Evolutionary conservation across 2,888 invertebrate genomes (phyloP), one percentile per base, ranked within the genome.

Genomic region (Oxyteleia sp.): DNA sequence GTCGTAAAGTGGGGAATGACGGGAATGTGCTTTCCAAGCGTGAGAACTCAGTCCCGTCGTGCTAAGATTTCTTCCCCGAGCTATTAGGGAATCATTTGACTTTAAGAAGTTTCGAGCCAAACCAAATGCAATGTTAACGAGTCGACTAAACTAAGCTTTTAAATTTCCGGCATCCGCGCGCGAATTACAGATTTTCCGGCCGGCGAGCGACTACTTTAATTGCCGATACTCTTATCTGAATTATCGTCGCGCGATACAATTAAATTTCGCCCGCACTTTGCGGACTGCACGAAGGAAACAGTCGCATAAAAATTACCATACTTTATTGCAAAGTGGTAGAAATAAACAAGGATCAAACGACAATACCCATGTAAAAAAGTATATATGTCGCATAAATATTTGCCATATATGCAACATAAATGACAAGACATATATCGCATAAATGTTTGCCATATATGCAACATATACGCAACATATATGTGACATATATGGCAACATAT

Each of bases 51-150:
- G 86, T 87, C 82, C 38, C 87, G 84, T 80, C 82, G 87, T 87
- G 88, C 83, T 87, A 88, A 87, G 86, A 85, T 87, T 88, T 88
- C 88, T 90, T 92, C 91, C 90, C 90, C 89, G 84, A 89, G 85
- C 87, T 92, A 92, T 89, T 90, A 93, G 93, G 92, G 88, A 90
- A 92, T 84, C 92, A 93, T 88, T 91, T 89, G 87, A 85, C 68
- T 82, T 79, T 75, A 91, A 85, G 89, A 92, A 91, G 90, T 86
- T 89, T 84, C 85, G 10, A 84, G 61, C 63, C 53, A 41, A 61
- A 47, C 61, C 66, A 68, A 74, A 68, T 61, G 45, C 59, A 10
- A 68, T 51, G 49, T 68, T 72, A 66, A 69, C 79, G 69, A 83
- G 71, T 55, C 47, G 69, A 16, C 51, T 57, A 74, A 79, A 74